Base-by-base conservation (phyloP, 2,113 vertebrate species). In the Butorides virescens region DNA sequence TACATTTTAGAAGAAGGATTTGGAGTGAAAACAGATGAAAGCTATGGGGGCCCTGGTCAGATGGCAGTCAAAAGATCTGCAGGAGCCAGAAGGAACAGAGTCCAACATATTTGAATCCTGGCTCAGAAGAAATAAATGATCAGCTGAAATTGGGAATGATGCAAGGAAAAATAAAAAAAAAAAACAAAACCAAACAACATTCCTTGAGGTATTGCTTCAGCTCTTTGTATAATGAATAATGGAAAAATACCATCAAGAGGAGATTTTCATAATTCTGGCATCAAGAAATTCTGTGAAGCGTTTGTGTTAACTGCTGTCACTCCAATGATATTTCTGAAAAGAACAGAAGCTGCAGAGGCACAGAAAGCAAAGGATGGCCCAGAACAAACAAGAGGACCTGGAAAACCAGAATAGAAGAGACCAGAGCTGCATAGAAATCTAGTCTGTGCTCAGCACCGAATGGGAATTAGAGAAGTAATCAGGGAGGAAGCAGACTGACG, bases 21-120 rank as follows among this genome's bases (percentile, higher is more conserved):
- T 96, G 87, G 95, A 96, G 68, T 85, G 82, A 90, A 91, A 93
- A 95, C 94, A 96, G 87, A 94, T 94, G 87, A 95, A 96, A 96
- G 79, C 95, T 76, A 52, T 90, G 74, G 91, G 91, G 37, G 63
- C 84, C 53, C 74, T 94, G 86, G 95, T 97, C 91, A 97, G 87
- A 94, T 90, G 89, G 88, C 92, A 91, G 81, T 92, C 65, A 79
- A 97, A 97, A 95, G 82, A 90, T 25, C 66, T 81, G 49, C 86
- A 95, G 86, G 78, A 95, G 77, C 85, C 96, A 97, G 88, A 70
- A 95, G 44, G 70, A 92, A 49, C 39, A 49, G 50, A 77, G 52
- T 80, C 90, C 78, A 90, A 44, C 49, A 59, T 88, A 88, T 83
- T 44, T 90, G 93, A 95, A 92, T 92, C 67, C 91, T 83, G 42